Evolutionary conservation across 2,797 vertebrate genomes (phyloP), one percentile per base, ranked within the genome.

Genomic region (Otus scops): DNA sequence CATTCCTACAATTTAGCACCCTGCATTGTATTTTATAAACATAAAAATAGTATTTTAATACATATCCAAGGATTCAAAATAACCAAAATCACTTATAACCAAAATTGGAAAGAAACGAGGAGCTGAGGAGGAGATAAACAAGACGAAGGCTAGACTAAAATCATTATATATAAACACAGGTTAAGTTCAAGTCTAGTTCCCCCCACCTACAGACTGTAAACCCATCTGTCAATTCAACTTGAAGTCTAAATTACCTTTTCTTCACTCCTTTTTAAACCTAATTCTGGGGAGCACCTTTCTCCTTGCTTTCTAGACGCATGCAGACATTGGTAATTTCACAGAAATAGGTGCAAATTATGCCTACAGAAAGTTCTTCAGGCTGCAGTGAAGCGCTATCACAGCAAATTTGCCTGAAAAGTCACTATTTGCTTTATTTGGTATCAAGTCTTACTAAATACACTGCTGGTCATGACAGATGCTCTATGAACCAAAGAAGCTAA

Each of bases 31-130:
- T 63, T 65, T 79, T 7, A 77, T 41, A 92, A 94, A 95, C 86
- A 54, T 51, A 80, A 89, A 95, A 82, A 60, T 23, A 80, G 79
- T 28, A 69, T 84, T 93, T 95, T 91, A 75, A 88, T 81, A 79
- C 43, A 23, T 53, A 82, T n/a, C 56, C 74, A 95, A 90, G 63
- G 77, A 85, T 61, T 82, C 83, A 82, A 92, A 95, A 92, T 63
- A 76, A 67, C 65, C 65, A 76, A 67, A 77, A 88, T 88, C 23
- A 15, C 77, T 88, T 82, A 45, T 12, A 82, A 82, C 48, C 67
- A 93, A 86, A 93, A 82, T 9, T 87, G 83, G 90, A 64, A 92
- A 87, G 48, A 93, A 93, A 94, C 6, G 0, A 85, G 41, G 80
- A 89, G 93, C 23, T 56, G 63, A 73, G 67, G 8, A 47, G 50